These are phyloP conservation scores for Caenorhabditis doughertyi DNA, from an alignment of 2,888 invertebrate species.

Conservation along the genomic window DNA sequence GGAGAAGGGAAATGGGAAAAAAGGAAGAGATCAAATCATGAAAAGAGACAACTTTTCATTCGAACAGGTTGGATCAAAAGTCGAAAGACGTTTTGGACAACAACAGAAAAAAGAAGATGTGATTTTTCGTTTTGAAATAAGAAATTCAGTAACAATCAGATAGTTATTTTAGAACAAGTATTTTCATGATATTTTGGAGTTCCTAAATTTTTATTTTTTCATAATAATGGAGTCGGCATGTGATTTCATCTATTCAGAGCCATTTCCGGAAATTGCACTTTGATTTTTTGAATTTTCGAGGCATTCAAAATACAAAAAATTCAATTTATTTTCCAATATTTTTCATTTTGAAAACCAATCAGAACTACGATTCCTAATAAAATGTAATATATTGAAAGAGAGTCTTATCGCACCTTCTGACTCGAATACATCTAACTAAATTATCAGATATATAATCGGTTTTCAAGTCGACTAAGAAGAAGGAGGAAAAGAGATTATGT, in stretches of 20 bases:
- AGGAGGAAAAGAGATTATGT: slow-evolving; percentile 5
- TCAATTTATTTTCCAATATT: slow-evolving; percentile 1
- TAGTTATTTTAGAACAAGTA: too few species aligned
- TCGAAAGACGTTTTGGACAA: slow-evolving; percentile 1
- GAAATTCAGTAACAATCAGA: too few species aligned
- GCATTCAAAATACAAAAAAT: background rate
- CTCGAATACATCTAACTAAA: slow-evolving; percentile 25
- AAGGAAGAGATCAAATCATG: slow-evolving; percentile 33
- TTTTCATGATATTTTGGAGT: too few species aligned
- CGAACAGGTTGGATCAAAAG: slow-evolving; percentile 53
- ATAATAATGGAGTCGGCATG: too few species aligned
- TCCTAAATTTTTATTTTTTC: too few species aligned
- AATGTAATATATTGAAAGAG: too few species aligned
- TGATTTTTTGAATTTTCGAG: background rate
- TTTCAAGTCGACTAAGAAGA: slow-evolving; percentile 20
- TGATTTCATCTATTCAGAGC: background rate
- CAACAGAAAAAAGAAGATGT: slow-evolving; percentile 17
- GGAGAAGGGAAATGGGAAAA: slow-evolving; percentile 11
- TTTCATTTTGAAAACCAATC: background rate
- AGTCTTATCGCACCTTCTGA: slow-evolving; percentile 43
- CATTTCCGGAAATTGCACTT: background rate
- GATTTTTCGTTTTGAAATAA: too few species aligned
- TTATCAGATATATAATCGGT: slow-evolving; percentile 35
- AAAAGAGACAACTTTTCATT: slow-evolving; percentile 14
- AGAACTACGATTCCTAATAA: too few species aligned